Evolutionary conservation across 1,140 invertebrate genomes (phyloP), one percentile per base, ranked within the genome.

Genomic region (Cotesia typhae): DNA sequence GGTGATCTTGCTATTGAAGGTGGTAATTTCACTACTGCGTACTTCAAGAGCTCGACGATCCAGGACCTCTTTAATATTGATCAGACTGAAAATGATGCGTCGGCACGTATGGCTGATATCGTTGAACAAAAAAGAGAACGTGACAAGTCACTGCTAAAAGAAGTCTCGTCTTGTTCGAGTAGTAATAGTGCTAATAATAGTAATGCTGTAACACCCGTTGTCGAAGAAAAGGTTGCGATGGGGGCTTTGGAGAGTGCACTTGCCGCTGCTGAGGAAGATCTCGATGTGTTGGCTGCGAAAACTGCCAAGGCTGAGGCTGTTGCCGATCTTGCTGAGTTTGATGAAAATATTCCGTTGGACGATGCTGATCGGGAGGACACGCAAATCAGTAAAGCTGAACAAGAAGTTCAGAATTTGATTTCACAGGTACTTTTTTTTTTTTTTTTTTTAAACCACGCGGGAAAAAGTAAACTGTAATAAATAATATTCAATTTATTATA

Each of bases 1-100:
- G 98, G 97, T 70, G 96, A 99, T 87, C 89, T 99, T 78, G 97
- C 98, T 14, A 99, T 99, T 79, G 98, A 99, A 88, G 96, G 96
- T 71, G 98, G 98, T 1, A 98, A 98, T 85, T 99, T 99, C 83
- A 99, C 97, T 4, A 98, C 98, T 10, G 96, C 97, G 0, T 98
- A 96, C 82, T 97, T 99, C 85, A 97, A 98, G 86, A 94, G 94
- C 86, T 91, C 94, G 35, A 96, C 96, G 17, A 97, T 98, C 81
- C 93, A 95, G 86, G 96, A 98, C 85, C 87, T 98, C 9, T 98
- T 98, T 84, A 92, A 92, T 73, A 92, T 96, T 53, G 92, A 95
- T 80, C 84, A 87, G 72, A 83, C 88, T 59, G 90, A 89, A 65
- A 88, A 89, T 75, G 89, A 92, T 86, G 89, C 88, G 60, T 87